These are phyloP conservation scores for Diorhabda carinulata DNA, from an alignment of 1,140 invertebrate genomes.

Conservation along the genomic window DNA sequence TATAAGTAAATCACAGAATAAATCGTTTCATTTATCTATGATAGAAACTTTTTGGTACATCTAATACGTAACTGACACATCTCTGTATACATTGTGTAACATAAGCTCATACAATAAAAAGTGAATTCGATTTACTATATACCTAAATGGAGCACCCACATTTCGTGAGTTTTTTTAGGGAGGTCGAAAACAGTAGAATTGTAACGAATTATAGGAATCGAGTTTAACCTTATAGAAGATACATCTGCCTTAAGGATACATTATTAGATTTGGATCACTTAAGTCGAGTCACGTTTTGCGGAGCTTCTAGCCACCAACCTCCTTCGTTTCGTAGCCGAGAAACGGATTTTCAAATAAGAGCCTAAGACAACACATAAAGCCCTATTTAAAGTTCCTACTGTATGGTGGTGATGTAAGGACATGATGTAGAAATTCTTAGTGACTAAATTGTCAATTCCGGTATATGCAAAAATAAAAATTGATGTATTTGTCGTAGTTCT, in stretches of 20 bases:
- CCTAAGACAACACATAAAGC: conserved; percentile 17
- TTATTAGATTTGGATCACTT: conserved; percentile 7
- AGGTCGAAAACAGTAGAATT: not conserved
- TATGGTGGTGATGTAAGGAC: not conserved
- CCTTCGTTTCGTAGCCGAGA: conserved; percentile 6
- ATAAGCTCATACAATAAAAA: no score
- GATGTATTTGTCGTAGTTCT: no score
- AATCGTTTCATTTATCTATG: no score
- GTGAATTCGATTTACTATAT: no score
- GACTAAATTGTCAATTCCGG: not conserved
- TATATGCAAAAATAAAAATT: not conserved
- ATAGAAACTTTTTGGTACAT: no score
- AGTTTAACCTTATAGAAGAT: not conserved
- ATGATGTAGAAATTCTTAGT: conserved; percentile 6
- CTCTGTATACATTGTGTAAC: no score
- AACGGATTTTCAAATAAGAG: conserved; percentile 4
- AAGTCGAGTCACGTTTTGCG: conserved; percentile 12
- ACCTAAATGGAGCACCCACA: no score
- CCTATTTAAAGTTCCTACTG: not conserved
- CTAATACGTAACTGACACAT: no score
- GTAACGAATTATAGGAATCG: not conserved
- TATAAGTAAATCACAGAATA: no score
- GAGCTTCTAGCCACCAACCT: not conserved
- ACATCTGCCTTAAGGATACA: conserved; percentile 4
- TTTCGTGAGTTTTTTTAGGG: no score